phyloP scores from a whole-genome alignment of 2,797 vertebrate species.

The Chanos chanos region DNA sequence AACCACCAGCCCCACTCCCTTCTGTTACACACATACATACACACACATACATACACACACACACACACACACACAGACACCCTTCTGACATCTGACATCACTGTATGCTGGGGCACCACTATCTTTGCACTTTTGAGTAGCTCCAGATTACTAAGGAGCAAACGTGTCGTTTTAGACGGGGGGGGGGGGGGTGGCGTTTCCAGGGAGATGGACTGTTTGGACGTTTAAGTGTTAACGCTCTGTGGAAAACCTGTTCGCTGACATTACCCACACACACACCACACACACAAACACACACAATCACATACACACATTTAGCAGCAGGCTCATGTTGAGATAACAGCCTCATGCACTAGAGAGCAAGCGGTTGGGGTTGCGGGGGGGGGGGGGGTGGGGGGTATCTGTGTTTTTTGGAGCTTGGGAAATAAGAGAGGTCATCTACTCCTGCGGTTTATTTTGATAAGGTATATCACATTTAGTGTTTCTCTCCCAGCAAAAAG shows the following conservation, averaged over 20 bases:
- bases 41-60: background rate
- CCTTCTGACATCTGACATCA: too few species aligned
- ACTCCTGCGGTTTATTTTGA: background rate
- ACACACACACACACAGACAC: background rate
- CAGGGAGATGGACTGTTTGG: too few species aligned
- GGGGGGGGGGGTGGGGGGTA: too few species aligned
- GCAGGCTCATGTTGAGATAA: conserved; percentile 7
- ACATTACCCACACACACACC: background rate
- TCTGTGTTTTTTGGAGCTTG: too few species aligned
- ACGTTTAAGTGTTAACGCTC: background rate
- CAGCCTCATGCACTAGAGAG: too few species aligned
- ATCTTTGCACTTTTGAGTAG: too few species aligned
- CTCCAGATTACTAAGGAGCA: too few species aligned
- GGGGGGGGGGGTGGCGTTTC: too few species aligned
- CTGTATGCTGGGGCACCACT: too few species aligned
- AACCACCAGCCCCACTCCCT: background rate
- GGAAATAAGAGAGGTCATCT: too few species aligned
- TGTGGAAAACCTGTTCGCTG: conserved; percentile 1
- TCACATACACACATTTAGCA: background rate
- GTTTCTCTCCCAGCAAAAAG: background rate
- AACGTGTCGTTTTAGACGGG: too few species aligned
- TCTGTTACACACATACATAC: conserved; percentile 1
- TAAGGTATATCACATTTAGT: background rate
- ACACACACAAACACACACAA: background rate
- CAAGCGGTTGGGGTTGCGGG: too few species aligned